Evolutionary conservation across 1,140 invertebrate species (phyloP).

Genomic region (Drosophila punjabiensis): DNA sequence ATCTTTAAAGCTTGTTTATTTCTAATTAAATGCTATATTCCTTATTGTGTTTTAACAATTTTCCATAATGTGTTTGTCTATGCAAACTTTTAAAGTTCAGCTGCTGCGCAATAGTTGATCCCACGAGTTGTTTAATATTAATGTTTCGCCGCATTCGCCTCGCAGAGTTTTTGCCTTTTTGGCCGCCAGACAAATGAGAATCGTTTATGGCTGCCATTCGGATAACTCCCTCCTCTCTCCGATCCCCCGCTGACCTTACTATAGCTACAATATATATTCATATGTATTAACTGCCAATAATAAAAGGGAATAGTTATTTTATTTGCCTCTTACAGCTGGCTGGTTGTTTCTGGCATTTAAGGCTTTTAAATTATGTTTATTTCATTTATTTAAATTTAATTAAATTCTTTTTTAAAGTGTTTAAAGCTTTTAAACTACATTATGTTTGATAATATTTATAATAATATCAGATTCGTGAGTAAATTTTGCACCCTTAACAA

Average conservation of each 20-base stretch:
- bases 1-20: background rate
- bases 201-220: slow-evolving; percentile 71
- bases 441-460: slow-evolving; percentile 2
- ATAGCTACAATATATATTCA: slow-evolving; percentile 46
- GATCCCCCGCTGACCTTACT: slow-evolving; percentile 48
- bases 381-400: background rate
- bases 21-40: background rate
- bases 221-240: slow-evolving; percentile 22
- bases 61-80: slow-evolving; percentile 11
- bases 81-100: slow-evolving; percentile 11
- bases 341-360: background rate
- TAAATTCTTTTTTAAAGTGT: too few relatives aligned
- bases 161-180: slow-evolving; percentile 23
- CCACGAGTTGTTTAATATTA: slow-evolving; percentile 35
- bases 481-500: background rate
- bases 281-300: slow-evolving; percentile 40
- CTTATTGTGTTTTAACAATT: background rate
- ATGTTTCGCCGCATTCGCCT: slow-evolving; percentile 24
- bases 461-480: slow-evolving; percentile 12
- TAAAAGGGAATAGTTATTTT: slow-evolving; percentile 24
- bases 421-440: background rate
- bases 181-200: slow-evolving; percentile 52
- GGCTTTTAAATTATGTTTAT: background rate
- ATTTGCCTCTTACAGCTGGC: slow-evolving; percentile 27
- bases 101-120: slow-evolving; percentile 23